phyloP scores from a whole-genome alignment of 2,797 vertebrate species.

The Characodon lateralis region DNA sequence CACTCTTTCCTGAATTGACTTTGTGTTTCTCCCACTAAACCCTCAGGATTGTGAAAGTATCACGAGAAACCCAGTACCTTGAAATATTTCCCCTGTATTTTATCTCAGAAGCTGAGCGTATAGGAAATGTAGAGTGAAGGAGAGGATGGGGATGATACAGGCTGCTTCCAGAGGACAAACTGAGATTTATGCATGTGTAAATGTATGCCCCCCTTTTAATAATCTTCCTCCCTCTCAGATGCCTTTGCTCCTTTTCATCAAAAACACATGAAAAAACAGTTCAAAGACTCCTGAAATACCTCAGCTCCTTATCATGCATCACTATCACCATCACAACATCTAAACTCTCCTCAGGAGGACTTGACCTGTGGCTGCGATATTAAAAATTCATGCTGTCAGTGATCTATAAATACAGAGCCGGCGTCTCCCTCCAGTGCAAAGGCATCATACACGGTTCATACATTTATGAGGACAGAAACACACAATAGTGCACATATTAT shows the following conservation, averaged over 20 bases:
- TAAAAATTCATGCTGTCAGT: slow-evolving; percentile 30
- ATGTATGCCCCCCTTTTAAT: neutral
- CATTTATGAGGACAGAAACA: slow-evolving; percentile 11
- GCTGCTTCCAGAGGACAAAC: neutral
- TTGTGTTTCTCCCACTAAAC: neutral
- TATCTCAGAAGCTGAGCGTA: neutral
- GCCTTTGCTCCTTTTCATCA: neutral
- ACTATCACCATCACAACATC: slow-evolving; percentile 21
- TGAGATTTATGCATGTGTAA: neutral
- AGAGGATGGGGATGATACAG: neutral
- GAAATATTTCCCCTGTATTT: neutral
- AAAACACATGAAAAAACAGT: slow-evolving; percentile 13
- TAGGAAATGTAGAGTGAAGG: neutral
- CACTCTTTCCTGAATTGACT: neutral
- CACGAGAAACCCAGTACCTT: no score
- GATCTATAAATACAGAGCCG: slow-evolving; percentile 41
- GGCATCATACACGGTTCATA: neutral
- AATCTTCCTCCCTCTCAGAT: slow-evolving; percentile 13
- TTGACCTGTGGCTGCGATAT: slow-evolving; percentile 29
- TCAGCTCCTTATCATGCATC: slow-evolving; percentile 22
- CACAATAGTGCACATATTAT: slow-evolving; percentile 11
- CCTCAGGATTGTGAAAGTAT: neutral
- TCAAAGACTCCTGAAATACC: slow-evolving; percentile 3
- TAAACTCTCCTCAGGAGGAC: slow-evolving; percentile 35
- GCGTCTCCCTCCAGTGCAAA: slow-evolving; percentile 13